Evolutionary conservation across 2,888 invertebrate species (phyloP), one percentile per base, ranked within the genome.

Genomic region (Adelognathus sp.): DNA sequence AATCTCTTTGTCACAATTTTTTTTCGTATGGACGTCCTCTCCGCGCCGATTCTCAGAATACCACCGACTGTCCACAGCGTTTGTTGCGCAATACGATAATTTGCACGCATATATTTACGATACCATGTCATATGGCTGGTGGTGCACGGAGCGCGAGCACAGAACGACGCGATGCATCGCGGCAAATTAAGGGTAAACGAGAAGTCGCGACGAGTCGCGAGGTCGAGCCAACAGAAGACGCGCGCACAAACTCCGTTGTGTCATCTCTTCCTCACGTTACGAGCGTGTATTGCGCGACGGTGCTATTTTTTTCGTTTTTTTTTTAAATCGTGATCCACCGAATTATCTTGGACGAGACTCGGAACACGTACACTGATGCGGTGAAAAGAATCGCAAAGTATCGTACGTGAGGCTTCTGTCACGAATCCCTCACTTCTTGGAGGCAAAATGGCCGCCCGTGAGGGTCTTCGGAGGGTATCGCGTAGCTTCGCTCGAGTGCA

Each of bases 151-250:
- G 33, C 14, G 50, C 67, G 58, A 66, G n/a, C n/a, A n/a, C n/a
- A n/a, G n/a, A n/a, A n/a, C n/a, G 80, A 81, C 80, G 72, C 75
- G 82, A 31, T 72, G 54, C 66, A 71, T 39, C 74, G n/a, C n/a
- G 54, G 70, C 79, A 66, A 79, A 79, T 79, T 79, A 79, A 79
- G 79, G 79, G 74, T 75, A 79, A 79, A 79, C 74, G 78, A 79
- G 74, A 78, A 79, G 74, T 74, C 74, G 64, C 70, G 36, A 44
- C 73, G 78, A 74, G 64, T 69, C 67, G 44, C 69, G 74, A 79
- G 79, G 79, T 71, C 74, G 52, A 71, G 63, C 71, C 66, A 61
- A 66, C 46, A 52, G 58, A 36, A 73, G 67, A 61, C n/a, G n/a
- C n/a, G 18, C 29, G 52, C 31, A 46, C 46, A 63, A 16, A 31